Conservation (phyloP, 1,140 invertebrate genomes). For the Drosophila lacertosa region DNA sequence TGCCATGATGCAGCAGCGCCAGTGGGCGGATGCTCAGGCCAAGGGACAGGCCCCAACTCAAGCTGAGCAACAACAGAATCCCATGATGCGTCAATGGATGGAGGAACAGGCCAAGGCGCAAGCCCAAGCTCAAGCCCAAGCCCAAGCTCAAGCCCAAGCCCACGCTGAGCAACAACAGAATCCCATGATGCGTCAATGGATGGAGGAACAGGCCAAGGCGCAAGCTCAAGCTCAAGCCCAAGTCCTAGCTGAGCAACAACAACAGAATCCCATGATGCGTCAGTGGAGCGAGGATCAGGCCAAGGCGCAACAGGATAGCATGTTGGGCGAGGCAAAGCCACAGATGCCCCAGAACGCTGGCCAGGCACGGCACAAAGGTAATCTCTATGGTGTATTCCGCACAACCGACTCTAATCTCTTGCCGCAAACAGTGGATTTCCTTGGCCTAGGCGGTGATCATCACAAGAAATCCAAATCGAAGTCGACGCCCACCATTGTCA, state of each 20-base stretch:
- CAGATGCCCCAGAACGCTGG: constrained; percentile 57
- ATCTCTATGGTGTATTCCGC: constrained; percentile 74
- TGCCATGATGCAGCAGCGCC: constrained; percentile 26
- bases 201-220: not conserved
- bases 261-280: not conserved
- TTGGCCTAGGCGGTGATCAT: constrained; percentile 55
- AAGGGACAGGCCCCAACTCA: constrained; percentile 2
- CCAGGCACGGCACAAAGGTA: constrained; percentile 75
- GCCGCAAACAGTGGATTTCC: constrained; percentile 34
- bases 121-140: no score
- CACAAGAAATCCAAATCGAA: constrained; percentile 58
- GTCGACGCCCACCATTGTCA: constrained; percentile 44
- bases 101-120: not conserved
- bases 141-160: no score
- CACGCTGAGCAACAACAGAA: not conserved
- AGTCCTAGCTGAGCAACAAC: constrained; percentile 4
- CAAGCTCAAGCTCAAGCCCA: no score
- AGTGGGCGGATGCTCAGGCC: no score
- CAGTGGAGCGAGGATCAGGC: not conserved
- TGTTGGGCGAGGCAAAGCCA: constrained; percentile 61
- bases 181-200: not conserved
- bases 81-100: not conserved
- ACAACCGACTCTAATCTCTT: constrained; percentile 39
- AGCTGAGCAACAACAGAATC: not conserved
- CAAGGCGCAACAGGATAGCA: not conserved